Base-by-base conservation (phyloP, 2,888 invertebrate species). In the Drepana falcataria region DNA sequence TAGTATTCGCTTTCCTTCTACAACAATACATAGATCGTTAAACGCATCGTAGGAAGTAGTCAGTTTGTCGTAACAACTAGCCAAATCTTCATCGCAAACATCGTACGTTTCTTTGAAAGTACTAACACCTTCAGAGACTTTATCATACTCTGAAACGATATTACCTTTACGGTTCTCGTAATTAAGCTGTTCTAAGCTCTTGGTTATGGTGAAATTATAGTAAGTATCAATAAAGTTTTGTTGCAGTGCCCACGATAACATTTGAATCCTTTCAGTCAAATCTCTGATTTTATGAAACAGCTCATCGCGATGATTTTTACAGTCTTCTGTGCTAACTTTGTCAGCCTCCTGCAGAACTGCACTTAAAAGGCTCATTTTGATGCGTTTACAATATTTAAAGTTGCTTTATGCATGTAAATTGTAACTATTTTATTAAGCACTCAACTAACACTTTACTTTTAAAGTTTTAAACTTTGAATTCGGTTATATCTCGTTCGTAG, bases 121-220 rank as follows among this genome's bases (percentile, higher is more conserved):
- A 63, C 77, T 64, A 2, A 84, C 63, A 3, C 77, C 75, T 59
- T 80, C 65, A 1, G 60, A 35, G 49, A 79, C 60, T 41, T 71
- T 73, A 21, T 71, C 58, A 56, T 81, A 79, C 53, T 87, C 86
- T 0, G 70, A 59, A 48, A 77, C 53, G 35, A 89, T 83, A 51
- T 84, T 84, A 48, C 59, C 69, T 69, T 81, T 87, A 40, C 89
- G 73, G 61, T 85, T 86, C 47, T 71, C 80, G 56, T 83, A 90
- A 61, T 90, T 87, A 2, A 88, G 61, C 64, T 88, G 87, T 64
- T 89, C 89, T 53, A 91, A 73, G 53, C 85, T 89, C 63, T 87
- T 88, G 0, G 88, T 85, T 34, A 79, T 70, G 1, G 79, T 75
- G 55, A 75, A 90, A 71, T 83, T 82, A 37, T 83, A 75, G 56